Evolutionary conservation across 2,888 invertebrate genomes (phyloP).

Genomic region (Perithous albicinctus): DNA sequence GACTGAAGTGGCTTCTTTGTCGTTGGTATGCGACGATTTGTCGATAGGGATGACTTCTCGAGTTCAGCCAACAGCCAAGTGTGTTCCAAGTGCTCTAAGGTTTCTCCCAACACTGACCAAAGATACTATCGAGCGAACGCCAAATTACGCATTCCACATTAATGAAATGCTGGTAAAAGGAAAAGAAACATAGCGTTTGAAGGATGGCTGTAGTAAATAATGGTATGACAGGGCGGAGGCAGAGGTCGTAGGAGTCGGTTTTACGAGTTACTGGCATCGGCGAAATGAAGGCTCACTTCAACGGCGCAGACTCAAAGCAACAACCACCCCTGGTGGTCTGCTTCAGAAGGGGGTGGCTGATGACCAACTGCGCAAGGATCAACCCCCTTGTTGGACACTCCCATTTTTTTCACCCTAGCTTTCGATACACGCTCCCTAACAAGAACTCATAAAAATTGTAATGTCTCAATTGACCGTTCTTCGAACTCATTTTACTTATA

Average conservation of each 20-base stretch:
- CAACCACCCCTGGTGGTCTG: slow-evolving; percentile 21
- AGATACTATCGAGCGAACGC: slow-evolving; percentile 11
- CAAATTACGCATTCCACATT: neutral
- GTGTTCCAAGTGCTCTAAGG: slow-evolving; percentile 39
- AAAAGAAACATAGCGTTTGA: neutral
- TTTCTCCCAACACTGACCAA: slow-evolving; percentile 51
- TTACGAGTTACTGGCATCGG: slow-evolving; percentile 22
- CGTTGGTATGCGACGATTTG: slow-evolving; percentile 62
- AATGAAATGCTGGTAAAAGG: neutral
- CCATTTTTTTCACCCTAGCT: slow-evolving; percentile 69
- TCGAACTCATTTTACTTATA: neutral
- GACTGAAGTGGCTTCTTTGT: slow-evolving; percentile 22
- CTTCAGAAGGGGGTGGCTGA: slow-evolving; percentile 57
- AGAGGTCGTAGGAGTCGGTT: slow-evolving; percentile 16
- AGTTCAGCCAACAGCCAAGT: slow-evolving; percentile 31
- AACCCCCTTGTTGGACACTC: slow-evolving; percentile 73
- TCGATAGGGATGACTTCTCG: slow-evolving; percentile 63
- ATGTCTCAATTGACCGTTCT: slow-evolving; percentile 27
- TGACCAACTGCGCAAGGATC: slow-evolving; percentile 60
- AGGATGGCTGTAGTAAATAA: slow-evolving; percentile 29
- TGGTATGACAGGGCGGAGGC: neutral
- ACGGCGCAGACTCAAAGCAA: slow-evolving; percentile 52
- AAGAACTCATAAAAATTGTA: neutral
- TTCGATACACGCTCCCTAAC: slow-evolving; percentile 10
- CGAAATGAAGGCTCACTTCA: neutral